These are phyloP conservation scores for Ligdia adustata DNA, from an alignment of 2,888 invertebrate species.

Conservation along the genomic window DNA sequence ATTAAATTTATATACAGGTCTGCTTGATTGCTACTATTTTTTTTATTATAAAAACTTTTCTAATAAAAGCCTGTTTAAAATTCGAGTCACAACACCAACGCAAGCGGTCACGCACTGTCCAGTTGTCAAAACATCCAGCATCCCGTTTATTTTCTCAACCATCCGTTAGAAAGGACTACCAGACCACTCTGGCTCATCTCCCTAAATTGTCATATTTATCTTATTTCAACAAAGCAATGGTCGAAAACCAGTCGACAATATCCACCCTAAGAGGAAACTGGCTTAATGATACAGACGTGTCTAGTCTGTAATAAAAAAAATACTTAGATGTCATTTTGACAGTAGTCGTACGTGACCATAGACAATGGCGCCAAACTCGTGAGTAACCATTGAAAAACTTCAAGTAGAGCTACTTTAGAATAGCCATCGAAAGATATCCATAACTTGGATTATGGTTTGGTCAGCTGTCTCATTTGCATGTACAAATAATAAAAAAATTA, in stretches of 20 bases:
- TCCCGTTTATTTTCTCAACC: slow-evolving; percentile 61
- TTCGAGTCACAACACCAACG: slow-evolving; percentile 49
- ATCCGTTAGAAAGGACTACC: slow-evolving; percentile 49
- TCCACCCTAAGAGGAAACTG: slow-evolving; percentile 13
- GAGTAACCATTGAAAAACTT: slow-evolving; percentile 33
- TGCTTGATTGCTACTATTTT: too few relatives aligned
- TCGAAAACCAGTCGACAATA: slow-evolving; percentile 28
- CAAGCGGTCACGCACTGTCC: slow-evolving; percentile 64
- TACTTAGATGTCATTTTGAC: slow-evolving; percentile 30
- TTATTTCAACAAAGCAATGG: slow-evolving; percentile 31
- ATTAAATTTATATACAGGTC: too few relatives aligned
- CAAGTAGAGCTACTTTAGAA: slow-evolving; percentile 35
- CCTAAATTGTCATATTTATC: slow-evolving; percentile 17
- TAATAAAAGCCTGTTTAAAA: slow-evolving; percentile 54
- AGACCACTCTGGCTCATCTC: slow-evolving; percentile 24
- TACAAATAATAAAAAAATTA: too few relatives aligned
- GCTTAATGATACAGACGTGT: slow-evolving; percentile 4
- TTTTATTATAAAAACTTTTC: neutral
- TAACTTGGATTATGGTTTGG: slow-evolving; percentile 49
- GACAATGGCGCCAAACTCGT: slow-evolving; percentile 59
- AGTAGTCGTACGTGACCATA: slow-evolving; percentile 73
- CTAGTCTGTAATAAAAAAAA: slow-evolving; percentile 5
- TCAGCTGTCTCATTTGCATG: slow-evolving; percentile 55
- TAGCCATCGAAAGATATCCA: slow-evolving; percentile 47
- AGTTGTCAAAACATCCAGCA: slow-evolving; percentile 80